These are phyloP conservation scores for Apantesis nais DNA, from an alignment of 2,888 invertebrate species.

Conservation along the genomic window DNA sequence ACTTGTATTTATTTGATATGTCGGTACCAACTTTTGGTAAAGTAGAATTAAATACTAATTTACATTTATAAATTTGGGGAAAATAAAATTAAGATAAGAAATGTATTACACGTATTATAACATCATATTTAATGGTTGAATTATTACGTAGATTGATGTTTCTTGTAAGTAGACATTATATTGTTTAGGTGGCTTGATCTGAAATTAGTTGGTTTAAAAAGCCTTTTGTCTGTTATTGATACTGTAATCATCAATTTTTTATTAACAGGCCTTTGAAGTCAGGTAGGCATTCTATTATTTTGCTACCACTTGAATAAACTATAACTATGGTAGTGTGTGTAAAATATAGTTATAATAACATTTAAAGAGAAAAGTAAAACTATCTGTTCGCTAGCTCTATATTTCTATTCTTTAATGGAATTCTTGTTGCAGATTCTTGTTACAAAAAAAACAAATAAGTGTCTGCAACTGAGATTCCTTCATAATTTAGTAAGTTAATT, in stretches of 20 bases:
- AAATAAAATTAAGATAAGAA: conserved; percentile 9
- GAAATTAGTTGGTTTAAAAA: background rate
- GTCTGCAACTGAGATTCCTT: too few species aligned
- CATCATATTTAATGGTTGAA: conserved; percentile 7
- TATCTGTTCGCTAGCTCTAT: too few species aligned
- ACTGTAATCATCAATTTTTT: background rate
- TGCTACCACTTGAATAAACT: too few species aligned
- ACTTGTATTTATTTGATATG: conserved; percentile 38
- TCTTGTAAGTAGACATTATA: background rate
- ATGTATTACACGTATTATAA: conserved; percentile 4
- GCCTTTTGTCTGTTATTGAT: background rate
- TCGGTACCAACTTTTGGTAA: conserved; percentile 14
- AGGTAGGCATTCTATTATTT: background rate
- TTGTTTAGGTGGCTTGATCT: background rate
- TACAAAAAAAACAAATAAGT: too few species aligned
- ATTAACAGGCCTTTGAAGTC: background rate
- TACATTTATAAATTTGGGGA: conserved; percentile 11
- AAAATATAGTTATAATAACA: too few species aligned
- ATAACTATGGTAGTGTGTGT: too few species aligned
- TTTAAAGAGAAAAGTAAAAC: too few species aligned
- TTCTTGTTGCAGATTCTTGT: too few species aligned
- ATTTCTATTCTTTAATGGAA: too few species aligned
- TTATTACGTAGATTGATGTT: conserved; percentile 14
- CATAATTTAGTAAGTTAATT: too few species aligned
- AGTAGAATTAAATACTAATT: conserved; percentile 11